These are phyloP conservation scores for Halocynthia aurantium DNA, from an alignment of 23 tunicate species.

Conservation along the genomic window DNA sequence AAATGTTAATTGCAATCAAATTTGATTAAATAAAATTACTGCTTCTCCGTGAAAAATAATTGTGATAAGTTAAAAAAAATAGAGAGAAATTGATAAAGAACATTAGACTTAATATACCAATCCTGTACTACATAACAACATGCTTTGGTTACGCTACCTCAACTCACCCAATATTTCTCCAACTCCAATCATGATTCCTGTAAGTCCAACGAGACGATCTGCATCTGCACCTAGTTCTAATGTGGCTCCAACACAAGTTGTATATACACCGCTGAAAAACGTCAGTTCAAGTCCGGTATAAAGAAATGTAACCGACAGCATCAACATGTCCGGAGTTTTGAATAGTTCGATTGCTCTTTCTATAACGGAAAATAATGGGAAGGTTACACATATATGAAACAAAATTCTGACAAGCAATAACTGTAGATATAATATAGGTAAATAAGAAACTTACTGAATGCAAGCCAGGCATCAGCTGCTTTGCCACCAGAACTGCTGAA, in stretches of 20 bases:
- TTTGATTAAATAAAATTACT: no score
- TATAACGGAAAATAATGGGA: background rate
- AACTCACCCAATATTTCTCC: slow-evolving; percentile 76
- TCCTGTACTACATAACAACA: no score
- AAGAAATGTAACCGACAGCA: slow-evolving; percentile 72
- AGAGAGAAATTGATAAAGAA: no score
- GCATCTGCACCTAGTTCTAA: slow-evolving; percentile 81
- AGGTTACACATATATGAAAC: no score
- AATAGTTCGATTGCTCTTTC: slow-evolving; percentile 57
- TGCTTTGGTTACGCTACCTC: no score
- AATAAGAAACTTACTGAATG: slow-evolving; percentile 18
- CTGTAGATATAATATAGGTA: no score
- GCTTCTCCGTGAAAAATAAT: no score
- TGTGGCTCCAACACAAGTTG: slow-evolving; percentile 98
- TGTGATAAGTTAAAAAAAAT: no score
- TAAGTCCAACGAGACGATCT: slow-evolving; percentile 82
- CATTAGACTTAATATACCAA: no score
- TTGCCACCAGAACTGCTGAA: background rate
- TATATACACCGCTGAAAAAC: slow-evolving; percentile 85
- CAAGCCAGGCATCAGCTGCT: slow-evolving; percentile 3
- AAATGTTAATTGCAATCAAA: no score
- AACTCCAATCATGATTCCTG: slow-evolving; percentile 90
- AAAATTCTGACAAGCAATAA: no score
- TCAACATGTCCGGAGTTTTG: slow-evolving; percentile 65
- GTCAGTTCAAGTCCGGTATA: slow-evolving; percentile 97